Base-by-base conservation (phyloP, 2,113 vertebrate genomes). In the Plestiodon gilberti region DNA sequence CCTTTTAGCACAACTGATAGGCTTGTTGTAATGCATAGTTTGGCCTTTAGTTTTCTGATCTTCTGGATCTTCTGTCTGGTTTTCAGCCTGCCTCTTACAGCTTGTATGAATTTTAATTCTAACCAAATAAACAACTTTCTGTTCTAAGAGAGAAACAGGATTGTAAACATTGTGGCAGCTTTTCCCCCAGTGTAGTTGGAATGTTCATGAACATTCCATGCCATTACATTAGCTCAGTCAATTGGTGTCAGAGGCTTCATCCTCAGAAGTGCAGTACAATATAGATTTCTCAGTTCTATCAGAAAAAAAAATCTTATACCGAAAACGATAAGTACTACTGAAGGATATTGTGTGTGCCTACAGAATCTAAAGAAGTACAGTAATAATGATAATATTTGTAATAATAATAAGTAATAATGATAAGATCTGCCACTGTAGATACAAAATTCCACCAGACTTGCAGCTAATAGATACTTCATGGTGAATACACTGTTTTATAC, bases 401-500 rank as follows among this genome's bases (percentile, higher is more conserved):
- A 48, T 48, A 48, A 48, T 48, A 48, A 48, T 48, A 48, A 48
- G 43, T 48, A 48, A 8, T 48, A 48, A 48, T 48, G 43, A 48
- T 48, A 48, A 48, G 65, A 40, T 43, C 1, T 55, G 71, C 59
- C 5, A 40, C 35, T 52, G 17, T 15, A 83, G 30, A 61, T 88
- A 48, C 6, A 55, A 28, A 28, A 25, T 35, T 52, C 43, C 76
- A 82, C 64, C 25, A 82, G 73, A 11, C 0, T 64, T 83, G 35
- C 17, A 35, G 1, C 9, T 30, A 11, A 84, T n/a, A 73, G n/a
- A n/a, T 22, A 77, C 10, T 80, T 82, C 70, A 13, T n/a, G 61
- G 76, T 28, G 22, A 28, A n/a, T 30, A 4, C 69, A 83, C 38
- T 83, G 82, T 61, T 89, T 90, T 77, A 28, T 14, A 33, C 48